phyloP scores from a whole-genome alignment of 2,113 vertebrate genomes.

The Phylloscopus trochilus region DNA sequence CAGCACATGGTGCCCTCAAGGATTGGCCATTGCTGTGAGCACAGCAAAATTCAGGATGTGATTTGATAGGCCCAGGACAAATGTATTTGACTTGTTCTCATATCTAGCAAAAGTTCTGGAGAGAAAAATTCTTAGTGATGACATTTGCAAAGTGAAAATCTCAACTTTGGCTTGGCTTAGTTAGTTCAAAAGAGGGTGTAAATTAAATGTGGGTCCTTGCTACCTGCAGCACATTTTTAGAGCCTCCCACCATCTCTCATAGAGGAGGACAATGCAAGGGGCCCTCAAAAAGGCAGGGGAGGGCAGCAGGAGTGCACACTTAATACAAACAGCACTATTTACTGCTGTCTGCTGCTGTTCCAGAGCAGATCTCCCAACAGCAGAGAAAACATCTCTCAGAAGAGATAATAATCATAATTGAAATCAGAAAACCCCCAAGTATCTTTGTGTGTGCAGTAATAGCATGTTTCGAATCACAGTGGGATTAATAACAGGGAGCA shows the following conservation, averaged over 20 bases:
- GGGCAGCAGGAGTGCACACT: background rate
- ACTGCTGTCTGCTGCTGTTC: constrained; percentile 23
- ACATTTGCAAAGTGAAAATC: background rate
- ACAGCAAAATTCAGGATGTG: background rate
- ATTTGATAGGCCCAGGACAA: background rate
- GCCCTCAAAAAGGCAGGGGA: background rate
- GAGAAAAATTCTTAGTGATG: background rate
- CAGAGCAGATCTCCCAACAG: constrained; percentile 51
- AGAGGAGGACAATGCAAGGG: background rate
- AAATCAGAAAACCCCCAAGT: constrained; percentile 70
- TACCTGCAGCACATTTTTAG: background rate
- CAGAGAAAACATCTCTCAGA: constrained; percentile 46
- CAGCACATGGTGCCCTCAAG: background rate
- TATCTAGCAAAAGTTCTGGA: background rate
- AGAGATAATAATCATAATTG: constrained; percentile 72
- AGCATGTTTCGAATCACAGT: constrained; percentile 13
- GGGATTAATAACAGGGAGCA: constrained; percentile 9
- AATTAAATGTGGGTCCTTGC: background rate
- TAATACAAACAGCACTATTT: background rate
- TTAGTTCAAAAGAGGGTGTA: background rate
- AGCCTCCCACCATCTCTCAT: background rate
- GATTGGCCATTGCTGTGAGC: background rate
- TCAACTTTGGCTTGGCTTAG: background rate
- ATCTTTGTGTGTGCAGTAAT: constrained; percentile 49
- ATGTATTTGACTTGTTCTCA: background rate